phyloP scores from a whole-genome alignment of 2,113 vertebrate species.

The Upupa epops region DNA sequence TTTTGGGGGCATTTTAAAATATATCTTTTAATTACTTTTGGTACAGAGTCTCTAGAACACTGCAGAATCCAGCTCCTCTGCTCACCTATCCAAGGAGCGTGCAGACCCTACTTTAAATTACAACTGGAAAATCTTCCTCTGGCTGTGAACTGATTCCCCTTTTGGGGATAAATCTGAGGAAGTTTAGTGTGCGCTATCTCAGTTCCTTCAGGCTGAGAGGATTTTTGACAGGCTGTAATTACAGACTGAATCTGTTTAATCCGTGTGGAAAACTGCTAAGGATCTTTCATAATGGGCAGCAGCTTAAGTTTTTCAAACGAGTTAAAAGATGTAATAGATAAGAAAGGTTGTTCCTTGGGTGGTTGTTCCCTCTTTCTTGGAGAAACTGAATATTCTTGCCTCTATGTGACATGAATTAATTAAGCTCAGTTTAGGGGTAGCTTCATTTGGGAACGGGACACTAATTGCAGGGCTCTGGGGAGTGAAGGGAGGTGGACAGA shows the following conservation, averaged over 20 bases:
- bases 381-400: not conserved
- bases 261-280: conserved; percentile 1
- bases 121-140: not conserved
- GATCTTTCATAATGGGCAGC: not conserved
- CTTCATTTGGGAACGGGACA: not conserved
- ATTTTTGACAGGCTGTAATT: not conserved
- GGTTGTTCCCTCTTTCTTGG: not conserved
- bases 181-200: not conserved
- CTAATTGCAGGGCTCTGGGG: not conserved
- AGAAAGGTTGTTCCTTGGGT: not conserved
- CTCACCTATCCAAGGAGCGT: not conserved
- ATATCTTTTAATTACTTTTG: not conserved
- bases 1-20: not conserved
- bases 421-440: not conserved
- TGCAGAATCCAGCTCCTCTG: not conserved
- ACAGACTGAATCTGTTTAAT: not conserved
- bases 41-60: not conserved
- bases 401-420: not conserved
- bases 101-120: not conserved
- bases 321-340: not conserved
- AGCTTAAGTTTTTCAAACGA: not conserved
- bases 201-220: not conserved
- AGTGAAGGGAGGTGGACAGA: not conserved
- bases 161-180: not conserved
- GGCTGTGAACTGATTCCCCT: not conserved